phyloP scores from a whole-genome alignment of 2,113 vertebrate species.

The Narcine bancroftii region DNA sequence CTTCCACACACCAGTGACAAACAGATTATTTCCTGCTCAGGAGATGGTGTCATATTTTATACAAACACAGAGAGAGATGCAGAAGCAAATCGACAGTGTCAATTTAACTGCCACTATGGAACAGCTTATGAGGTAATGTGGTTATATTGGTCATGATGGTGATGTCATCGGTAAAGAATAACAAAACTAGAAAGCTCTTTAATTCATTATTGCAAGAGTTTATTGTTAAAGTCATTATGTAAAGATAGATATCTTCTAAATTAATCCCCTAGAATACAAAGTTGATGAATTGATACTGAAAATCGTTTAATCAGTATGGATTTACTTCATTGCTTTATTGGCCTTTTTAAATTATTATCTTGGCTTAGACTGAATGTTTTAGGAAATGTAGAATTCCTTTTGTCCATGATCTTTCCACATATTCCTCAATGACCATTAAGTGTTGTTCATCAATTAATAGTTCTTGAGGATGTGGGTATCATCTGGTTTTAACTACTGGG shows the following conservation, averaged over 20 bases:
- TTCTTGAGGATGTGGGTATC: neutral
- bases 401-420: neutral
- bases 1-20: slow-evolving; percentile 89
- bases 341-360: neutral
- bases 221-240: neutral
- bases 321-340: neutral
- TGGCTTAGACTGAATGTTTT: neutral
- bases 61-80: slow-evolving; percentile 87
- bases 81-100: slow-evolving; percentile 87
- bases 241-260: neutral
- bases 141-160: neutral
- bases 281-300: neutral
- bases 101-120: slow-evolving; percentile 95
- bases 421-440: neutral
- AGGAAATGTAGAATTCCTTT: neutral
- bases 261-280: neutral
- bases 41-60: slow-evolving; percentile 94
- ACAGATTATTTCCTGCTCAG: slow-evolving; percentile 94
- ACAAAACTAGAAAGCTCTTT: neutral
- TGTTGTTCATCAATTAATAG: neutral
- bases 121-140: slow-evolving; percentile 86
- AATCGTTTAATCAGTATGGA: neutral
- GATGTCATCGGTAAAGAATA: neutral
- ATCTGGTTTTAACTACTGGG: neutral
- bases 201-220: neutral